Base-by-base conservation (phyloP, 2,797 vertebrate species). In the Sebastes itinus region DNA sequence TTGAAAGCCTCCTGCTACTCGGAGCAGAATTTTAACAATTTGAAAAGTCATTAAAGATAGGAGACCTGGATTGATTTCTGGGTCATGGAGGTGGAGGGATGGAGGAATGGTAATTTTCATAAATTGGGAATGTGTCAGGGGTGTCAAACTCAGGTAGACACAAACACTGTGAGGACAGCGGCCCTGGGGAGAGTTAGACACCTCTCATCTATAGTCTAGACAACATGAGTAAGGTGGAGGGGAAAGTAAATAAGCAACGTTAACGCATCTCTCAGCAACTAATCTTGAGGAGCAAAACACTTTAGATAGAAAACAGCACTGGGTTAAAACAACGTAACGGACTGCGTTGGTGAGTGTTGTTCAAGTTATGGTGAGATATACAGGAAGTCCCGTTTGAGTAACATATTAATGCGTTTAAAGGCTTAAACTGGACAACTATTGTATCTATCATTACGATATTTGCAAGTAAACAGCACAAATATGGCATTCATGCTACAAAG, bases 71-170 rank as follows among this genome's bases (percentile, higher is more conserved):
- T 49, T 70, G 56, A 82, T 78, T 84, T 82, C 2, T 71, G 55
- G 77, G 79, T 38, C 78, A 77, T 9, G 3, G 32, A 10, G 11
- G 42, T 42, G 0, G 7, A 84, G 63, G 67, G 38, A 61, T 46
- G 58, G 58, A 68, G 60, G 28, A 70, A 70, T 3, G 5, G 46
- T 64, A 33, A 52, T 46, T 63, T 81, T 52, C 16, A 75, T 6
- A 49, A 77, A 78, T 38, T 33, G 73, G 55, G 13, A 83, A 87
- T 67, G 52, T 79, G 76, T 76, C 67, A 54, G n/a, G 28, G 2
- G 3, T 71, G 61, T 72, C 58, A 77, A 65, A 71, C 42, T 63
- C 22, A 23, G 30, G 33, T 10, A n/a, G 62, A 63, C 35, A 72
- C 59, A 72, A 35, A 64, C 42, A 22, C 1, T 5, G 22, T 42